A percentile compares a stretch with the other conserved stretches of the same genome.
Evolutionary conservation across 2,888 invertebrate genomes (phyloP).

Genomic region (Zygogramma bicolorata): DNA sequence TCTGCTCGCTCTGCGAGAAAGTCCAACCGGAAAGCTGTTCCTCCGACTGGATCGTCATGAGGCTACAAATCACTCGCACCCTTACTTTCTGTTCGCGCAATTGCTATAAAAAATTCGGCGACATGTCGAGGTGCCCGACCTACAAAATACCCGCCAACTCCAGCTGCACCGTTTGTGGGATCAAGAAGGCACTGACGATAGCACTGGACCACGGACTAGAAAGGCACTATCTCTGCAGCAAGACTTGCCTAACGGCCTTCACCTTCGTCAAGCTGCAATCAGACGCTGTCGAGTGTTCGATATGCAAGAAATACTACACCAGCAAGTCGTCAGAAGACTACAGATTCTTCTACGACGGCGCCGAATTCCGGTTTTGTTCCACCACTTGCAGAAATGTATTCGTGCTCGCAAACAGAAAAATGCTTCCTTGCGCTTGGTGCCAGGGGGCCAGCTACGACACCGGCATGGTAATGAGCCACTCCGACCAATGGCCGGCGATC

Average conservation of each 20-base stretch:
- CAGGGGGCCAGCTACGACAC: constrained; percentile 13
- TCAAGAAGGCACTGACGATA: neutral
- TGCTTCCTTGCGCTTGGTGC: constrained; percentile 23
- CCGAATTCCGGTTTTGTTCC: constrained; percentile 21
- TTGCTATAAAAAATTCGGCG: constrained; percentile 22
- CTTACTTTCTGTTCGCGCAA: constrained; percentile 22
- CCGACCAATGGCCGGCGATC: neutral
- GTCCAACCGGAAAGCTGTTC: neutral
- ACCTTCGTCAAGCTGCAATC: constrained; percentile 18
- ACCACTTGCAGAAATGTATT: constrained; percentile 19
- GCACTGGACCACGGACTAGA: constrained; percentile 8
- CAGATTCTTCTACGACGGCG: neutral
- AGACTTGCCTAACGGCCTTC: constrained; percentile 21
- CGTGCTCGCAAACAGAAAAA: constrained; percentile 6
- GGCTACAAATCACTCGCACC: neutral
- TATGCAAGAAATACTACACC: constrained; percentile 29
- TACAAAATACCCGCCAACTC: neutral
- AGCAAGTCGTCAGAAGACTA: neutral
- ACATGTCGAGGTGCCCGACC: neutral
- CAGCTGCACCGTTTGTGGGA: constrained; percentile 22
- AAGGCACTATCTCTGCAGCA: constrained; percentile 18
- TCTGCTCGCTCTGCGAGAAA: constrained; percentile 26
- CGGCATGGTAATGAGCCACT: constrained; percentile 26
- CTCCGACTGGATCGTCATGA: neutral
- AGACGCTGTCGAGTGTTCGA: constrained; percentile 17